These are phyloP conservation scores for Pterostichus niger DNA, from an alignment of 2,888 invertebrate genomes.

Conservation along the genomic window DNA sequence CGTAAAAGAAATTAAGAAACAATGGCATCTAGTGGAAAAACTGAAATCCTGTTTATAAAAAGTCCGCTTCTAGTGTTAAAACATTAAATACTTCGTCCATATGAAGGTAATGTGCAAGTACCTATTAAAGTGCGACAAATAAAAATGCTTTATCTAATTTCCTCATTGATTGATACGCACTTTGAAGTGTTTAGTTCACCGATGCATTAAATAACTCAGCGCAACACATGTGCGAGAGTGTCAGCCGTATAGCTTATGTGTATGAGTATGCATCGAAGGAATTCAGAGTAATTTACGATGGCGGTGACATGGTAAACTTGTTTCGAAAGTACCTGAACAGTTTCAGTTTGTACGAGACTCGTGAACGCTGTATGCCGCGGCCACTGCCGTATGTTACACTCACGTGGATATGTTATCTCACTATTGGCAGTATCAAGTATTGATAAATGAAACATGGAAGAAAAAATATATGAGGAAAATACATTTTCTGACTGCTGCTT, in stretches of 20 bases:
- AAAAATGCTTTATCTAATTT: too few relatives aligned
- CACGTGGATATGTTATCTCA: background rate
- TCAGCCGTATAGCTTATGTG: constrained; percentile 10
- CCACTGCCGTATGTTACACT: background rate
- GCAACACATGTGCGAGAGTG: background rate
- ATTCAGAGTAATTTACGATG: constrained; percentile 51
- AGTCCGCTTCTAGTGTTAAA: too few relatives aligned
- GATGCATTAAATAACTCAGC: constrained; percentile 47
- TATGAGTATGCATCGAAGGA: constrained; percentile 47
- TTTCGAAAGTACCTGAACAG: constrained; percentile 45
- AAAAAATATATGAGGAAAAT: too few relatives aligned
- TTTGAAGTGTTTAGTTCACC: constrained; percentile 50
- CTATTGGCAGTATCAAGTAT: background rate
- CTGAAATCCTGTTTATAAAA: too few relatives aligned
- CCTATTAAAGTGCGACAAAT: too few relatives aligned
- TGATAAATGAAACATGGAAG: background rate
- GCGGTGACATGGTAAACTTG: constrained; percentile 58
- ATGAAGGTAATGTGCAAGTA: too few relatives aligned
- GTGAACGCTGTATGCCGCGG: constrained; percentile 1
- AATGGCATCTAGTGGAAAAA: too few relatives aligned
- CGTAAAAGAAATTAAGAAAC: too few relatives aligned
- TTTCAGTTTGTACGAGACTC: constrained; percentile 3
- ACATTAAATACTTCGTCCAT: too few relatives aligned
- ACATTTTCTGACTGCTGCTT: too few relatives aligned
- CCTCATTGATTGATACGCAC: constrained; percentile 9